Evolutionary conservation across 2,113 vertebrate species (phyloP).

Genomic region (Stegostoma tigrinum): DNA sequence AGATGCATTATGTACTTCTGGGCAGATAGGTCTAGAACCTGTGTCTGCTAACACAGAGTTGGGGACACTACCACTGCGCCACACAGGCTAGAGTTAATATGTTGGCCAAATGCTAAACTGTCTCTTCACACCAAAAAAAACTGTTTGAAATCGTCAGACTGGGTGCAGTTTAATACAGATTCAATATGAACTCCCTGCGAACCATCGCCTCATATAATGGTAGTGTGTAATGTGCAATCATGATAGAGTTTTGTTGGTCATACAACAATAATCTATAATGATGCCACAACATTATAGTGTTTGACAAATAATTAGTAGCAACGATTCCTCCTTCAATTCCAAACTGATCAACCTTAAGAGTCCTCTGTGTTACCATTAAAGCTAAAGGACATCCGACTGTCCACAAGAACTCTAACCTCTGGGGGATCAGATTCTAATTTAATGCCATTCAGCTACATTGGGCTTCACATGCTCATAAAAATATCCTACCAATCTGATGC

Average conservation of each 20-base stretch:
- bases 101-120: too few relatives aligned
- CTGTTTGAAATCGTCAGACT: too few relatives aligned
- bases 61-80: too few relatives aligned
- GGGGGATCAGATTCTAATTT: not conserved
- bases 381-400: not conserved
- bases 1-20: too few relatives aligned
- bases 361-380: not conserved
- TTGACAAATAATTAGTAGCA: not conserved
- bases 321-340: not conserved
- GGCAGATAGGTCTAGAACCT: too few relatives aligned
- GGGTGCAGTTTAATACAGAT: too few relatives aligned
- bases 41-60: too few relatives aligned
- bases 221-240: not conserved
- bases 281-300: not conserved
- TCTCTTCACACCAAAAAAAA: too few relatives aligned
- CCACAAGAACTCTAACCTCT: not conserved
- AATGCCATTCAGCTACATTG: not conserved
- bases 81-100: too few relatives aligned
- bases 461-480: not conserved
- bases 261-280: not conserved
- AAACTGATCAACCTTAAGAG: not conserved
- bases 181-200: too few relatives aligned
- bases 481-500: not conserved
- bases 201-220: too few relatives aligned
- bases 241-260: not conserved